phyloP scores from a whole-genome alignment of 1,140 invertebrate species.

The Apis cerana region DNA sequence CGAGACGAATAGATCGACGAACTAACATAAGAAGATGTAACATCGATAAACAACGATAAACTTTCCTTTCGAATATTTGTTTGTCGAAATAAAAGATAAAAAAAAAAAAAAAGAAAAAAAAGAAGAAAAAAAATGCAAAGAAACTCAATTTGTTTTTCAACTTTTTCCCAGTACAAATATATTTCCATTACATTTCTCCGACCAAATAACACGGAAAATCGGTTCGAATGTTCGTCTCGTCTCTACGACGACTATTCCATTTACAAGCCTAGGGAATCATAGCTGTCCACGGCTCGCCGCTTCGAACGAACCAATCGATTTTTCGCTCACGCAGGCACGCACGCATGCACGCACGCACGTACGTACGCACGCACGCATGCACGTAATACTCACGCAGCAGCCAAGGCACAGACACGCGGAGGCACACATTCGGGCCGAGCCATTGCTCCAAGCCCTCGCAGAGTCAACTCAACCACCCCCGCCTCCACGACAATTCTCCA shows the following conservation, averaged over 20 bases:
- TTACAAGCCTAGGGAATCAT: conserved; percentile 37
- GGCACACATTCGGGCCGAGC: conserved; percentile 49
- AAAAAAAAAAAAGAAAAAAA: no score
- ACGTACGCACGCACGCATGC: conserved; percentile 12
- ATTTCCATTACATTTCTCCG: no score
- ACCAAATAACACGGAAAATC: no score
- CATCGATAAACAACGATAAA: no score
- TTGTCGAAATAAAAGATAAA: no score
- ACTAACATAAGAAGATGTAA: no score
- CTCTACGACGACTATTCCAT: background rate
- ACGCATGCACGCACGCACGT: conserved; percentile 38
- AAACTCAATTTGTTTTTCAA: no score
- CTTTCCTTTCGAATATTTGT: no score
- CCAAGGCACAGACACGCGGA: conserved; percentile 27
- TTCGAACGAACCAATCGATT: conserved; percentile 73
- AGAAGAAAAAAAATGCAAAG: no score
- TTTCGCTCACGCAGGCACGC: conserved; percentile 67
- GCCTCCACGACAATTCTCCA: conserved; percentile 55
- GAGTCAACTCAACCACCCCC: conserved; percentile 58
- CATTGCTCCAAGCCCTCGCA: conserved; percentile 66
- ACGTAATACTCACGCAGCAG: conserved; percentile 12
- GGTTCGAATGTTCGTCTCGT: no score
- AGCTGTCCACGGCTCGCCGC: conserved; percentile 45
- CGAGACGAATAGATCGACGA: no score
- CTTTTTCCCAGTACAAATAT: no score